phyloP scores from a whole-genome alignment of 2,888 invertebrate genomes.

The Prosapia bicincta region DNA sequence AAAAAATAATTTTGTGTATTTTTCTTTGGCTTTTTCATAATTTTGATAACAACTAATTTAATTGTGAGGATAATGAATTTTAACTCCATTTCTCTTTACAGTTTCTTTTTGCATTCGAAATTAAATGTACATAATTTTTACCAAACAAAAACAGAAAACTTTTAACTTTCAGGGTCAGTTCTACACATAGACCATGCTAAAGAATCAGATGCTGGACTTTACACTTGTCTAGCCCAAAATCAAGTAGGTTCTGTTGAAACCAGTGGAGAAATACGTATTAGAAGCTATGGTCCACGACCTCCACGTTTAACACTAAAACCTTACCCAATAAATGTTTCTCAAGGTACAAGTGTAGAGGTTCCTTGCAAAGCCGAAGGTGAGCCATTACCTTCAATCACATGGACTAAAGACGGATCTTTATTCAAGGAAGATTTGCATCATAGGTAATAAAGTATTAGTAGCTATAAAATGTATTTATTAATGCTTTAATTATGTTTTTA shows the following conservation, averaged over 20 bases:
- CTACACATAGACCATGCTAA: constrained; percentile 60
- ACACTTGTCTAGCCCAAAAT: constrained; percentile 77
- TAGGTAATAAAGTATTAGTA: no score
- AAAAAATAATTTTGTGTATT: no score
- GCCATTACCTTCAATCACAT: constrained; percentile 71
- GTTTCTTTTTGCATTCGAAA: no score
- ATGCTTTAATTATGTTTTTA: no score
- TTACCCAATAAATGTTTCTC: constrained; percentile 69
- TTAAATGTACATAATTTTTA: constrained; percentile 3
- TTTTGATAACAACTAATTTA: background rate
- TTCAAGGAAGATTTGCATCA: constrained; percentile 40
- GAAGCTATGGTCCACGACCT: constrained; percentile 50
- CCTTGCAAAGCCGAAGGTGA: constrained; percentile 80
- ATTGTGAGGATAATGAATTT: no score
- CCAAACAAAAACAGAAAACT: no score
- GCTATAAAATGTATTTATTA: no score
- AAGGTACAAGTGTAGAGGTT: constrained; percentile 72
- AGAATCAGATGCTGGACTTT: constrained; percentile 69
- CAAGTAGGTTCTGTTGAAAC: constrained; percentile 66
- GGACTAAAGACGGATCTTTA: constrained; percentile 77
- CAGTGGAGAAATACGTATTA: constrained; percentile 61
- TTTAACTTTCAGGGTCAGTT: constrained; percentile 47
- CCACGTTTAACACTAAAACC: constrained; percentile 68
- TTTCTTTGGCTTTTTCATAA: no score
- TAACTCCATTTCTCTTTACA: background rate